Evolutionary conservation across 2,888 invertebrate species (phyloP).

Genomic region (Lamellibrachia satsuma): DNA sequence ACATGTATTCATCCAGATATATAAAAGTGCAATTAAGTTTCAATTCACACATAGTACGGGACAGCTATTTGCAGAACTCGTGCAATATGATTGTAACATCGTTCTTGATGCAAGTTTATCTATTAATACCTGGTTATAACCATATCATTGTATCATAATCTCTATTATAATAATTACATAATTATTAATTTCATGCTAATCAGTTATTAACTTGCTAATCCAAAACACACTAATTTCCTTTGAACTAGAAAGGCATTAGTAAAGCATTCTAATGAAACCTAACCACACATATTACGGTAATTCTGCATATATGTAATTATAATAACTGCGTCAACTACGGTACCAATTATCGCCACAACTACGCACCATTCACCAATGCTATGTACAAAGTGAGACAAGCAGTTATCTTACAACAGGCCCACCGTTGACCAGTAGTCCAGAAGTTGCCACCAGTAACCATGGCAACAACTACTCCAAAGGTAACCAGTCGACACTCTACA

Average conservation of each 20-base stretch:
- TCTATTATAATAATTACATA: not conserved
- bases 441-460: not conserved
- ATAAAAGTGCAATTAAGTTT: not conserved
- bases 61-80: not conserved
- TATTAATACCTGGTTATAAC: not conserved
- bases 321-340: not conserved
- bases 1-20: not conserved
- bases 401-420: not conserved
- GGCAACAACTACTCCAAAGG: not conserved
- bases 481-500: not conserved
- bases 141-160: not conserved
- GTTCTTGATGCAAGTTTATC: not conserved
- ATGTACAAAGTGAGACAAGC: not conserved
- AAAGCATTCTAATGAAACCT: not conserved
- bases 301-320: conserved; percentile 6
- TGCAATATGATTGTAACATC: not conserved
- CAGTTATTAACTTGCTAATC: not conserved
- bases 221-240: not conserved
- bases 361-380: not conserved
- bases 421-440: not conserved
- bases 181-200: not conserved
- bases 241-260: not conserved
- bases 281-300: not conserved
- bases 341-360: not conserved
- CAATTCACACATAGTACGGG: not conserved